Conservation (phyloP, 2,113 vertebrate species). For the Lampris megalopsis region DNA sequence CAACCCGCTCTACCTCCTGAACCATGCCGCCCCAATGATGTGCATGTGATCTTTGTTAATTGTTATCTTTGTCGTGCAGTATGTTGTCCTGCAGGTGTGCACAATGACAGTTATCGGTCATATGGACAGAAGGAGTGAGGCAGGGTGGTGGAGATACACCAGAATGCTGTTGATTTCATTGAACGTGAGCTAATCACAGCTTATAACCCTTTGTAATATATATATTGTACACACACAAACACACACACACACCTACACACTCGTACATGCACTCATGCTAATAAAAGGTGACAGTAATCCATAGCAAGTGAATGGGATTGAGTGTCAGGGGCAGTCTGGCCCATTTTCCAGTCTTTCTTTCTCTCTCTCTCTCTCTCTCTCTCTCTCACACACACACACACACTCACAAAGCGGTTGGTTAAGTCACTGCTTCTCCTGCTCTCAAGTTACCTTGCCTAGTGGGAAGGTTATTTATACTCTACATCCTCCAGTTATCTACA, state of each 20-base stretch:
- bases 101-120: no score
- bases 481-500: conserved; percentile 36
- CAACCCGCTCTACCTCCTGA: no score
- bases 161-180: no score
- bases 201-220: no score
- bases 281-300: conserved; percentile 61
- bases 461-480: conserved; percentile 42
- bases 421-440: conserved; percentile 16
- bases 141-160: no score
- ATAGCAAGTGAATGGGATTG: conserved; percentile 54
- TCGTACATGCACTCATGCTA: background rate
- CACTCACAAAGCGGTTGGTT: conserved; percentile 15
- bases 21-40: no score
- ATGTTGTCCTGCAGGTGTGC: background rate
- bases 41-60: no score
- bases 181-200: no score
- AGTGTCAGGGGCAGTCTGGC: conserved; percentile 45
- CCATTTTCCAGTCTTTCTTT: conserved; percentile 35
- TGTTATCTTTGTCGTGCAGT: no score
- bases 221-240: background rate
- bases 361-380: conserved; percentile 8
- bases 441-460: conserved; percentile 33
- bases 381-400: conserved; percentile 9
- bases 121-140: no score
- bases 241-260: background rate